Conservation (phyloP, 2,113 vertebrate species). For the Murina feae region DNA sequence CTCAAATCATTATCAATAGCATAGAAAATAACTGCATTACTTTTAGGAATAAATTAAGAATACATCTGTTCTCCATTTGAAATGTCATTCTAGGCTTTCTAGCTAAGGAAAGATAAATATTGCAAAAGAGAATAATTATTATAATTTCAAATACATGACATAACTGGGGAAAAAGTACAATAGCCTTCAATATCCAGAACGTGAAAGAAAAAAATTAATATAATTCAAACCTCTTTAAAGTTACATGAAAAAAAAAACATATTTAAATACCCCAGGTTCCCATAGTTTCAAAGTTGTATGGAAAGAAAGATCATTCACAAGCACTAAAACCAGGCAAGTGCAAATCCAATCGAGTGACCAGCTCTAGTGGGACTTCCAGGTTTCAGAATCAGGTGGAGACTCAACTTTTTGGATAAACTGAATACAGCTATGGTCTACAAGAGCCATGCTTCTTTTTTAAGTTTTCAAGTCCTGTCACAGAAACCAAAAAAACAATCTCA, state of each 20-base stretch:
- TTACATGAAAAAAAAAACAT: neutral
- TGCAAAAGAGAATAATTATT: slow-evolving; percentile 5
- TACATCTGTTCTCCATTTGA: neutral
- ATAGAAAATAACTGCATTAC: neutral
- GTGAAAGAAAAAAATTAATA: slow-evolving; percentile 10
- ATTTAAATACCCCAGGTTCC: neutral
- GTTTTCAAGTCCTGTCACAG: neutral
- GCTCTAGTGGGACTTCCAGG: neutral
- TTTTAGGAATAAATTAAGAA: neutral
- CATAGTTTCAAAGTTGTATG: neutral
- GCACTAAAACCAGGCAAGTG: neutral
- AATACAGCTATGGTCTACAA: neutral
- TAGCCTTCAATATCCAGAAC: neutral
- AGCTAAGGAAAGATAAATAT: neutral
- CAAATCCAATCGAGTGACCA: neutral
- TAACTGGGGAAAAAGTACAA: neutral
- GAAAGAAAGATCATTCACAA: neutral
- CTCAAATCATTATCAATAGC: neutral
- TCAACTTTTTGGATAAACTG: neutral
- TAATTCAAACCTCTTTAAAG: neutral
- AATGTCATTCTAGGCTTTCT: neutral
- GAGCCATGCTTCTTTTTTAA: neutral
- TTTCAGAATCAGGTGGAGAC: neutral
- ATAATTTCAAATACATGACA: neutral
- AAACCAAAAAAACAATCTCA: neutral